Base-by-base conservation (phyloP, 2,113 vertebrate genomes). In the Anguilla rostrata region DNA sequence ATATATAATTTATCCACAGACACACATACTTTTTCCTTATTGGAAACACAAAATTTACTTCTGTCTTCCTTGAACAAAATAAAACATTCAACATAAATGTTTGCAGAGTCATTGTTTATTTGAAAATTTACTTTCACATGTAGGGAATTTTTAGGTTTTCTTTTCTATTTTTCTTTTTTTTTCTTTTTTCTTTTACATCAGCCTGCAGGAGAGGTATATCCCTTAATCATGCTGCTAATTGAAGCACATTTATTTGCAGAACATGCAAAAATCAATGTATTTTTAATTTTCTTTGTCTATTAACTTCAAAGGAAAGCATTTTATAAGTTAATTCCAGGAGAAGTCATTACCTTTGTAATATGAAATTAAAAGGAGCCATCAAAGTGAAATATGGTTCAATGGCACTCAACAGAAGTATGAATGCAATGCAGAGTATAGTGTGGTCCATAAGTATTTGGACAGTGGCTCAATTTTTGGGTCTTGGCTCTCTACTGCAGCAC, bases 1-100 rank as follows among this genome's bases (percentile, higher is more conserved):
- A 20, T 46, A 39, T 66, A 26, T 75, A 1, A 5, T 15, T 85
- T 15, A n/a, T 26, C 12, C 56, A n/a, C 29, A 18, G 41, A 26
- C 88, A 82, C n/a, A 79, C 86, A 83, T 89, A 39, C 88, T 91
- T 90, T 83, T 90, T 88, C 39, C 86, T 87, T 85, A 81, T 39
- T 14, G 39, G 43, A 83, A 81, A 57, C 40, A 81, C 29, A 41
- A 63, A 9, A 53, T 53, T 88, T 79, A 78, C 16, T 82, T 16
- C 43, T 11, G 26, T 29, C 5, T 26, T 75, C 71, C n/a, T n/a
- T 34, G 7, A 75, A 43, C 16, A n/a, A 83, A 82, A 83, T n/a
- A 81, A 78, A 20, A 75, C 83, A 85, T 60, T 83, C 18, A 11
- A 20, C 41, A 26, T 84, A 60, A 39, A 56, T 57, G 40, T 57